Evolutionary conservation across 2,113 vertebrate species (phyloP).

Genomic region (Sebastes fasciatus): DNA sequence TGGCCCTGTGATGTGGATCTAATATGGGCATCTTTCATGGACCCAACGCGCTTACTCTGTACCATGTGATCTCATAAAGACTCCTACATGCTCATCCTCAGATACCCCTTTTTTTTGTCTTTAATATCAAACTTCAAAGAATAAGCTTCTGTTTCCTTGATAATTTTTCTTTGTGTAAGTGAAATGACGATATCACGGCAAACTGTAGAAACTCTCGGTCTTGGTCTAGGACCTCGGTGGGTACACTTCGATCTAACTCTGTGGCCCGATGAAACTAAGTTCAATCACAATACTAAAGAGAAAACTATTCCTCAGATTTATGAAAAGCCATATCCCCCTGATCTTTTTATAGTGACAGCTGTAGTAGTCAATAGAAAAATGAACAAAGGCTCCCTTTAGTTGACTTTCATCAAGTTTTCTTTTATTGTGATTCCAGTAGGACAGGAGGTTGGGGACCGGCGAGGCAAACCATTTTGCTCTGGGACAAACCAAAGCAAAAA

Average conservation of each 20-base stretch:
- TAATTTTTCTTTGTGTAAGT: constrained; percentile 77
- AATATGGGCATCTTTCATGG: constrained; percentile 82
- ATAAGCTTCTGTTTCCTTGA: constrained; percentile 78
- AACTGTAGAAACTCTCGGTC: constrained; percentile 63
- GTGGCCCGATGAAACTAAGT: constrained; percentile 66
- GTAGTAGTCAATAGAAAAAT: constrained; percentile 60
- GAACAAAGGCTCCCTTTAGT: constrained; percentile 67
- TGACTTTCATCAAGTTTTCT: constrained; percentile 78
- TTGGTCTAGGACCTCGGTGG: constrained; percentile 58
- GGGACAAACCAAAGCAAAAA: constrained; percentile 56
- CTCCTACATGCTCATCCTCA: constrained; percentile 77
- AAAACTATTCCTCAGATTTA: constrained; percentile 60
- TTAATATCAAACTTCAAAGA: constrained; percentile 81
- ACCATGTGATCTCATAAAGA: constrained; percentile 85
- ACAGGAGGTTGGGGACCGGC: constrained; percentile 67
- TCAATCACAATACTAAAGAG: constrained; percentile 60
- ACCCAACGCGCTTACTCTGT: constrained; percentile 76
- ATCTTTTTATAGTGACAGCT: constrained; percentile 71
- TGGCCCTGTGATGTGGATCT: constrained; percentile 83
- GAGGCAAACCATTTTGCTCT: constrained; percentile 61
- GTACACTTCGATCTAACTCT: constrained; percentile 57
- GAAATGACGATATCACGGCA: constrained; percentile 55
- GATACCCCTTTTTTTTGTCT: constrained; percentile 73
- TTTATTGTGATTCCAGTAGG: constrained; percentile 78
- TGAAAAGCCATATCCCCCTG: constrained; percentile 64